These are phyloP conservation scores for Lasioglossum calceatum DNA, from an alignment of 2,888 invertebrate genomes.

Conservation along the genomic window DNA sequence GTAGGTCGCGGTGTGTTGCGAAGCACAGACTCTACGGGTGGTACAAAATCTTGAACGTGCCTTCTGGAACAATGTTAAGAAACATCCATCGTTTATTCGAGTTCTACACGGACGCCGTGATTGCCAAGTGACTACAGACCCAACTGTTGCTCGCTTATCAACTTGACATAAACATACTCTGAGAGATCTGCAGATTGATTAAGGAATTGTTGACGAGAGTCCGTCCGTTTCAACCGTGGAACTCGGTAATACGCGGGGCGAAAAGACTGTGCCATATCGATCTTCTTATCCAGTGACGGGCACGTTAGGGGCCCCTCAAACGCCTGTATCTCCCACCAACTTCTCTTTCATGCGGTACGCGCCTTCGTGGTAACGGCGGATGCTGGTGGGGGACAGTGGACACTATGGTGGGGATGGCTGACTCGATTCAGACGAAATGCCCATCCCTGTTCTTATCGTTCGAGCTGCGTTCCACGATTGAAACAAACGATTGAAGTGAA, in stretches of 20 bases:
- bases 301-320: too few species aligned
- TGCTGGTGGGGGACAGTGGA: too few species aligned
- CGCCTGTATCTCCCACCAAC: too few species aligned
- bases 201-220: constrained; percentile 49
- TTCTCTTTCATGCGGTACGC: too few species aligned
- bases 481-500: constrained; percentile 24
- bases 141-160: constrained; percentile 8
- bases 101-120: not conserved
- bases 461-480: constrained; percentile 32
- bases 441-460: not conserved
- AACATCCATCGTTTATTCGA: constrained; percentile 39
- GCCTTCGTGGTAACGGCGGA: too few species aligned
- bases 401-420: too few species aligned
- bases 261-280: not conserved
- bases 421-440: too few species aligned
- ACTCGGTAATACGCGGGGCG: not conserved
- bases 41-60: not conserved
- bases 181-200: constrained; percentile 60
- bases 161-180: constrained; percentile 63
- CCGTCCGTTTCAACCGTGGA: constrained; percentile 52
- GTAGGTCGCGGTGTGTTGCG: not conserved
- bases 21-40: constrained; percentile 11
- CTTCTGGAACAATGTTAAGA: constrained; percentile 18
- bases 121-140: constrained; percentile 28
- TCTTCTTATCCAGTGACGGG: not conserved